These are phyloP conservation scores for Zoanthus solanderi DNA, from an alignment of 92 coral and sea anemone species.

Conservation along the genomic window DNA sequence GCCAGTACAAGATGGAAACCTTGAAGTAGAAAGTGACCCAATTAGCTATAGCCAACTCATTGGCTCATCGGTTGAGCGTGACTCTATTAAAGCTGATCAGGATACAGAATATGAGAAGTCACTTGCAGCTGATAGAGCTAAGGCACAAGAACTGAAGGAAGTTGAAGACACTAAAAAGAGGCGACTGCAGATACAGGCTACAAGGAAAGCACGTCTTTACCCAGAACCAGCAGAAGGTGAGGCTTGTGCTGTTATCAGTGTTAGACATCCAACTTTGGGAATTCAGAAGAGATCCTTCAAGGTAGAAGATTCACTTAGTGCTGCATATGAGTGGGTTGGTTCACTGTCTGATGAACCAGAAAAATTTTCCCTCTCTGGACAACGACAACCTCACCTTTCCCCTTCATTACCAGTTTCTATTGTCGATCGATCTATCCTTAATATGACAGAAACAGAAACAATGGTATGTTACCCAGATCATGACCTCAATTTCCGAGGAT, in stretches of 20 bases:
- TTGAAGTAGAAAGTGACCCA: neutral
- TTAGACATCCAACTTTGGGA: conserved; percentile 50
- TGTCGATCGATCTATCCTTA: conserved; percentile 34
- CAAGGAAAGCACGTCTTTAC: conserved; percentile 44
- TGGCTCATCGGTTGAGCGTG: conserved; percentile 58
- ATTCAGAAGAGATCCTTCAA: conserved; percentile 42
- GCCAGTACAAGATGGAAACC: neutral
- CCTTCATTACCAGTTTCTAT: conserved; percentile 50
- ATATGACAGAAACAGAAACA: conserved; percentile 37
- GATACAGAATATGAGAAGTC: conserved; percentile 56
- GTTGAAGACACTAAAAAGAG: conserved; percentile 30
- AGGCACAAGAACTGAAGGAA: conserved; percentile 43
- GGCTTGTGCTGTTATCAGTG: conserved; percentile 33
- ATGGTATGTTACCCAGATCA: conserved; percentile 56
- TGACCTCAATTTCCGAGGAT: conserved; percentile 49
- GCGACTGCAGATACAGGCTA: conserved; percentile 39
- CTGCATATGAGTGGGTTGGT: conserved; percentile 67
- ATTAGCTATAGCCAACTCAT: conserved; percentile 4
- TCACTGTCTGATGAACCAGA: conserved; percentile 50
- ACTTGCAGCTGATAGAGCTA: conserved; percentile 53
- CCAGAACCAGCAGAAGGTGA: conserved; percentile 42
- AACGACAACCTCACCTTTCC: conserved; percentile 28
- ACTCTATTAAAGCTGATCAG: conserved; percentile 22
- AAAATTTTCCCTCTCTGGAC: conserved; percentile 44
- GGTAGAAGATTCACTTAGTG: conserved; percentile 27